Evolutionary conservation across 2,113 vertebrate genomes (phyloP).

Genomic region (Pheucticus melanocephalus): DNA sequence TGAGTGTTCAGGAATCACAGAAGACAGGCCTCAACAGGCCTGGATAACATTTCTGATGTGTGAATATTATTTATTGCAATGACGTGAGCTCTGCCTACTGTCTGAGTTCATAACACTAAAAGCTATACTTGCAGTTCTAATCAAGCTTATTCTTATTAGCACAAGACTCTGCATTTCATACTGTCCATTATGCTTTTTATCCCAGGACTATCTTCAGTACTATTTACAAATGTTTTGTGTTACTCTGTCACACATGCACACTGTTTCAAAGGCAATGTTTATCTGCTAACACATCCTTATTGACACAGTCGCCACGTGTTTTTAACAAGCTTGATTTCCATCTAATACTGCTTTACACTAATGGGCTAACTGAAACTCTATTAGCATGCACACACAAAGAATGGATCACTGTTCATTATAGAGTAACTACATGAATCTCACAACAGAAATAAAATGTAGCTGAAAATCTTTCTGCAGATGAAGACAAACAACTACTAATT

Average conservation of each 20-base stretch:
- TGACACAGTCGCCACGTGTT: not conserved
- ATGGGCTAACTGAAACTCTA: not conserved
- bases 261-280: not conserved
- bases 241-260: not conserved
- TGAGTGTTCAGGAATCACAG: not conserved
- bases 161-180: conserved; percentile 5
- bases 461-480: not conserved
- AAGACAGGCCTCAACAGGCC: not conserved
- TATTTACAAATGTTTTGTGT: not conserved
- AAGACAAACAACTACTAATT: not conserved
- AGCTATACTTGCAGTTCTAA: not conserved
- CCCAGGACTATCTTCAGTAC: not conserved
- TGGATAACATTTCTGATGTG: not conserved
- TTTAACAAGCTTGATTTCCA: not conserved
- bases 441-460: not conserved
- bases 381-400: not conserved
- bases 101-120: not conserved
- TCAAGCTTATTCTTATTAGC: not conserved
- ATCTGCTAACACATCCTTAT: not conserved
- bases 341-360: not conserved
- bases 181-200: not conserved
- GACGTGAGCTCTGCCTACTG: not conserved
- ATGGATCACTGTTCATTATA: not conserved
- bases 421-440: not conserved
- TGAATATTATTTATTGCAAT: not conserved